Base-by-base conservation (phyloP, 2,888 invertebrate species). In the Mythimna ferrago region DNA sequence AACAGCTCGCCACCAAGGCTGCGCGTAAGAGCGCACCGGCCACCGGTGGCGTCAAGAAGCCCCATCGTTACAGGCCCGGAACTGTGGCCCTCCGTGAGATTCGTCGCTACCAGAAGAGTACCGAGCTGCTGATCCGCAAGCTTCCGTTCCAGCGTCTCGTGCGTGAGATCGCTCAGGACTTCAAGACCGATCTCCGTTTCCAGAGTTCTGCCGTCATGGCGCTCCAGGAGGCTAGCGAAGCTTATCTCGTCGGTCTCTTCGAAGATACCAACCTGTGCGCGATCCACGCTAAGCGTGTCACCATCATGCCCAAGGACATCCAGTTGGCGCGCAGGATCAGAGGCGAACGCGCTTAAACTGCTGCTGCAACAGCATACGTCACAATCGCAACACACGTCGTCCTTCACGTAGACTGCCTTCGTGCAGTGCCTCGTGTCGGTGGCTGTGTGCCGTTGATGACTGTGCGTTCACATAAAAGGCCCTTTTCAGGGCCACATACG, bases 231-330 rank as follows among this genome's bases (percentile, higher is more conserved):
- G 98, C 98, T 70, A 98, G 98, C 88, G 98, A 99, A 94, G 98
- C 98, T 26, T 99, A 99, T 93, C 96, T 99, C 85, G 99, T 99
- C 80, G 99, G 99, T 84, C 97, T 99, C 74, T 99, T 99, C 95
- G 99, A 99, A 97, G 99, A 99, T 96, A 99, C 99, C 87, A 99
- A 99, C 96, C 97, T 99, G 97, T 99, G 99, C 97, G 99, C 90
- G 48, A 48, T 48, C 16, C 48, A 48, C 48, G 48, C 48, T 19
- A 48, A 48, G 48, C 48, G 48, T 48, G 99, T 99, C 72, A 99
- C 99, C 86, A 99, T 99, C 95, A 99, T 99, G 99, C 99, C 99
- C 88, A 99, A 99, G 96, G 99, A 99, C 94, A 99, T 99, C 91
- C 99, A 99, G 96, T 97, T 99, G 94, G 99, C 99, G 79, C 98